These are phyloP conservation scores for Trichomycterus rosablanca DNA, from an alignment of 2,113 vertebrate species.

Conservation along the genomic window DNA sequence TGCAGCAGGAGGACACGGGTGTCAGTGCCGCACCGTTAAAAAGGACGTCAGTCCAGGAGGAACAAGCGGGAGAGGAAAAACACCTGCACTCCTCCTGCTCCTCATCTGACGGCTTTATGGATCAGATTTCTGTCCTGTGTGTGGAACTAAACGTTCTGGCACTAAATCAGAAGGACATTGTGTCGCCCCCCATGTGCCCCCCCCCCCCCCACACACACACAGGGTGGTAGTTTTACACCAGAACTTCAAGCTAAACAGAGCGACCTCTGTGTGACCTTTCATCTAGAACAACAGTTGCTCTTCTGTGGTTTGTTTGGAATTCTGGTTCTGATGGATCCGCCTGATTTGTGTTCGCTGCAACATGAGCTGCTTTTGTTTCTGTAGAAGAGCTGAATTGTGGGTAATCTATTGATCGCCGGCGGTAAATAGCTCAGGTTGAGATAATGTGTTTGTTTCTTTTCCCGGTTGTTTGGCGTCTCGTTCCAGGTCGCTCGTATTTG, in stretches of 20 bases:
- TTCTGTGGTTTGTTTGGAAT: too few relatives aligned
- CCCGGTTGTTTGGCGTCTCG: conserved; percentile 8
- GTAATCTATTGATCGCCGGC: conserved; percentile 44
- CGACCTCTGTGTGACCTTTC: too few relatives aligned
- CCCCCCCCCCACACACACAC: too few relatives aligned
- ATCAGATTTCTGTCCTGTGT: too few relatives aligned
- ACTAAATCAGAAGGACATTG: too few relatives aligned
- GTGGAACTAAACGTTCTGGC: too few relatives aligned
- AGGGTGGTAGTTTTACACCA: too few relatives aligned
- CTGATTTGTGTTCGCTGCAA: conserved; percentile 47
- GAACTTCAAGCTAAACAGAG: too few relatives aligned
- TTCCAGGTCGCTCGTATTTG: conserved; percentile 4
- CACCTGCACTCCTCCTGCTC: conserved; percentile 30
- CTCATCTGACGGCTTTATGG: conserved; percentile 22
- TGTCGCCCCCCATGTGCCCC: too few relatives aligned
- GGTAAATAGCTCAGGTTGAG: conserved; percentile 35
- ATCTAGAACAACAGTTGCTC: too few relatives aligned
- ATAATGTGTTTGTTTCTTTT: background rate
- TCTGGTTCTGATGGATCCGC: too few relatives aligned
- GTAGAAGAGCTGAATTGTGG: conserved; percentile 16
- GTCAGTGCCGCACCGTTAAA: conserved; percentile 7
- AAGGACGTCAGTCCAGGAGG: background rate
- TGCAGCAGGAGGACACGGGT: conserved; percentile 28
- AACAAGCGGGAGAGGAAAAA: conserved; percentile 17
- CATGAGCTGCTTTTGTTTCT: conserved; percentile 38